phyloP scores from a whole-genome alignment of 2,113 vertebrate genomes.

The Chaetura pelagica region DNA sequence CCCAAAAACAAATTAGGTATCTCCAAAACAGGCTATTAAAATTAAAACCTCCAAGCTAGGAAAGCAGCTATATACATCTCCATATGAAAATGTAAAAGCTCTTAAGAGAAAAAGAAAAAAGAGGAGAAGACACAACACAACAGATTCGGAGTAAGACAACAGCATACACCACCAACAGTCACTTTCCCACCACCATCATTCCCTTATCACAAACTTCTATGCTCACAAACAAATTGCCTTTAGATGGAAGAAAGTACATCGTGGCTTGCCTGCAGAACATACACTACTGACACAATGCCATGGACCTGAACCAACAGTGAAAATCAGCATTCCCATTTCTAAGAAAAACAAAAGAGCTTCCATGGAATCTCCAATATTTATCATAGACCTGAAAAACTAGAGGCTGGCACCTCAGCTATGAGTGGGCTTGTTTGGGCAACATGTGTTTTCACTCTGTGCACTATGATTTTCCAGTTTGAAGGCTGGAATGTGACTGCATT shows the following conservation, averaged over 20 bases:
- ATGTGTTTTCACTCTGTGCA: not conserved
- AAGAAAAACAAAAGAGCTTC: not conserved
- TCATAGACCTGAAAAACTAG: not conserved
- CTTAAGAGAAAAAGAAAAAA: too few species aligned
- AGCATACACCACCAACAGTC: not conserved
- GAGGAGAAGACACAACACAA: not conserved
- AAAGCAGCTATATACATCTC: not conserved
- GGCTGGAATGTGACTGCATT: not conserved
- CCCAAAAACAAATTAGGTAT: not conserved
- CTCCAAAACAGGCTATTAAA: not conserved
- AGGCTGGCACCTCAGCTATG: not conserved
- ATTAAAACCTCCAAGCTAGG: not conserved
- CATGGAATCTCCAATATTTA: not conserved
- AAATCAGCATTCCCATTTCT: not conserved
- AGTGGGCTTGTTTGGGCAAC: not conserved
- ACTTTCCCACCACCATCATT: not conserved
- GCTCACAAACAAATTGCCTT: not conserved
- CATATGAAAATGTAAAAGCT: not conserved
- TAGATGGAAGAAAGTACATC: fast-evolving
- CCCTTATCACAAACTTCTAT: not conserved
- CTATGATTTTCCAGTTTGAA: not conserved
- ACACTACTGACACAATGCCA: not conserved
- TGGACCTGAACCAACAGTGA: not conserved
- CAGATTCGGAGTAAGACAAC: fast-evolving
- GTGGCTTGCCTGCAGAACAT: not conserved